Evolutionary conservation across 2,888 invertebrate species (phyloP).

Genomic region (Brassicogethes aeneus): DNA sequence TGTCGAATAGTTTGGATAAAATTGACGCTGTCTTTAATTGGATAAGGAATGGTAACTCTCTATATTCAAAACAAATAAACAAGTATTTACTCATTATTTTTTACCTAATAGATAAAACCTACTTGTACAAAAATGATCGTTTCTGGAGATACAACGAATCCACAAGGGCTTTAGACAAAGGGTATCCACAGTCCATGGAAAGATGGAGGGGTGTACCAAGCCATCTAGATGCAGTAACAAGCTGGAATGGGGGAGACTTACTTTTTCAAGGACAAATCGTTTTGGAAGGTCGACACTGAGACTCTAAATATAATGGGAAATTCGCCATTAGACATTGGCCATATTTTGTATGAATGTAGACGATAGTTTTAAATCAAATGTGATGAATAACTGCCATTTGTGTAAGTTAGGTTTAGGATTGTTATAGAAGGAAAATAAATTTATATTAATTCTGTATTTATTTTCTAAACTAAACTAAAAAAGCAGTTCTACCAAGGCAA

Average conservation of each 20-base stretch:
- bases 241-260: constrained; percentile 63
- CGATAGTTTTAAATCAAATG: too few relatives aligned
- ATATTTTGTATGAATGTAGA: constrained; percentile 64
- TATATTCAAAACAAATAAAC: too few relatives aligned
- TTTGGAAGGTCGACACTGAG: constrained; percentile 66
- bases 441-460: too few relatives aligned
- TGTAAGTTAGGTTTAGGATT: too few relatives aligned
- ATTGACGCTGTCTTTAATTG: constrained; percentile 66
- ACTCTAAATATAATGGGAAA: constrained; percentile 50
- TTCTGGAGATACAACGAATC: constrained; percentile 65
- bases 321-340: constrained; percentile 56
- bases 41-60: constrained; percentile 45
- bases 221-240: constrained; percentile 67
- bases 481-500: too few relatives aligned
- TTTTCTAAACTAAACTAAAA: too few relatives aligned
- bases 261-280: constrained; percentile 66
- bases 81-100: too few relatives aligned
- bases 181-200: constrained; percentile 58
- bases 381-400: too few relatives aligned
- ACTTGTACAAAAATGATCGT: constrained; percentile 52
- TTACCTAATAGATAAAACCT: constrained; percentile 51
- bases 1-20: constrained; percentile 51
- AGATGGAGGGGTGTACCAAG: constrained; percentile 57
- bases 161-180: constrained; percentile 48
- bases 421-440: too few relatives aligned